Evolutionary conservation across 1,140 invertebrate genomes (phyloP), one percentile per base, ranked within the genome.

Genomic region (Tribolium castaneum): DNA sequence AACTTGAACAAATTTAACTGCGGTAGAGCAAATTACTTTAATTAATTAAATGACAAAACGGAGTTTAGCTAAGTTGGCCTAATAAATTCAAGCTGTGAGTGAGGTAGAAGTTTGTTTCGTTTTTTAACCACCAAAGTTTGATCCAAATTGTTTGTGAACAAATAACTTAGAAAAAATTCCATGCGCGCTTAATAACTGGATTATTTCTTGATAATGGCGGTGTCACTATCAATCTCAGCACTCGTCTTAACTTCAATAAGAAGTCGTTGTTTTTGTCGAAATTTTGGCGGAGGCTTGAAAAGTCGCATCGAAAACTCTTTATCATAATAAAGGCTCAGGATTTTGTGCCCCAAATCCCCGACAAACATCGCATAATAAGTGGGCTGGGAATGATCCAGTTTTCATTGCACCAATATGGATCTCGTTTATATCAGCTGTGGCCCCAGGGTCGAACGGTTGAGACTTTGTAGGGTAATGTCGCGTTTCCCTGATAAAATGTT

Each of bases 331-430:
- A 59, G 22, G 19, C 54, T 59, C 54, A 25, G 54, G 54, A 59
- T 59, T 59, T 59, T 59, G 54, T 59, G 54, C 6, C 25, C 22
- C 54, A 59, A 59, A 59, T 59, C 54, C 54, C 30, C 54, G 54
- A 59, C 54, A 59, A 59, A 25, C 54, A 59, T 59, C 54, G 22
- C 19, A 59, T 59, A 59, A 59, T 59, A 59, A 59, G 54, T 59
- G 54, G 19, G 54, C 19, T 59, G 30, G 19, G 54, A 59, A 59
- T 59, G 54, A 59, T 59, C 54, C 54, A 59, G 54, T 59, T 59
- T 59, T 59, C 54, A 59, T 59, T 59, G 54, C 54, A n/a, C 54
- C 22, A 59, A 59, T 22, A 30, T 59, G 54, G 19, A 59, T 59
- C 54, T 59, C 54, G 54, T 59, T 59, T 59, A 59, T 19, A 59